Percentiles rank a stretch among this genome's conserved stretches.
These are phyloP conservation scores for Herminia tarsipennalis DNA, from an alignment of 2,888 invertebrate genomes.

Conservation along the genomic window DNA sequence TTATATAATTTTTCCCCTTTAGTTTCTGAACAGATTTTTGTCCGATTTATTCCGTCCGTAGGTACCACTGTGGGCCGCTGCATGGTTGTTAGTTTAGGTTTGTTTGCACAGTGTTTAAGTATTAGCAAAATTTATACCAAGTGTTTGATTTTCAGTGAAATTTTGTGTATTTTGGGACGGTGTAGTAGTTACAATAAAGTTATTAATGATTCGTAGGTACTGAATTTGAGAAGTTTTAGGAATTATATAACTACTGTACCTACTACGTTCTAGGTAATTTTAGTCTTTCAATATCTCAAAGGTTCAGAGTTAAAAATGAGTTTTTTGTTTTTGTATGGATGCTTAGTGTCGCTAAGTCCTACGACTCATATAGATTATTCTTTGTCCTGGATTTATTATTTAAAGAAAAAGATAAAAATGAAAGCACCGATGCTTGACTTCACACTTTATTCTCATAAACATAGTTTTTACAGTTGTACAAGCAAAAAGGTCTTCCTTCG, in stretches of 20 bases:
- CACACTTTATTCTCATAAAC: too few relatives aligned
- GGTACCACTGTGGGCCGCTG: slow-evolving; percentile 17
- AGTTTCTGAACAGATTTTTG: background rate
- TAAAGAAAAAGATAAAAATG: too few relatives aligned
- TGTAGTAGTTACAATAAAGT: background rate
- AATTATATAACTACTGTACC: too few relatives aligned
- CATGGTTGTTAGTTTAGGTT: slow-evolving; percentile 50
- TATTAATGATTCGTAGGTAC: background rate
- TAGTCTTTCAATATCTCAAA: too few relatives aligned
- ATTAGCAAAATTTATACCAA: slow-evolving; percentile 27
- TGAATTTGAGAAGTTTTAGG: too few relatives aligned
- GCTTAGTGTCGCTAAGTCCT: too few relatives aligned
- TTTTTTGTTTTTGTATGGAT: too few relatives aligned
- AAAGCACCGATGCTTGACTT: too few relatives aligned
- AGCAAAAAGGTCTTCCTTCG: slow-evolving; percentile 24
- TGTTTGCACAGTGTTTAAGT: slow-evolving; percentile 21
- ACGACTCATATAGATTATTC: too few relatives aligned
- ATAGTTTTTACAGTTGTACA: slow-evolving; percentile 18
- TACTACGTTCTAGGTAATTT: too few relatives aligned
- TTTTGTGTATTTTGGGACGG: background rate
- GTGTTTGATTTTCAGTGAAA: slow-evolving; percentile 27
- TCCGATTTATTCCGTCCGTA: slow-evolving; percentile 36
- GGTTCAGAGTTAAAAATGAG: too few relatives aligned
- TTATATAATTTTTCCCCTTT: background rate
- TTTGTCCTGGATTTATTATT: too few relatives aligned